Evolutionary conservation across 2,797 vertebrate species (phyloP), one percentile per base, ranked within the genome.

Genomic region (Amblyopsis hoosieri): DNA sequence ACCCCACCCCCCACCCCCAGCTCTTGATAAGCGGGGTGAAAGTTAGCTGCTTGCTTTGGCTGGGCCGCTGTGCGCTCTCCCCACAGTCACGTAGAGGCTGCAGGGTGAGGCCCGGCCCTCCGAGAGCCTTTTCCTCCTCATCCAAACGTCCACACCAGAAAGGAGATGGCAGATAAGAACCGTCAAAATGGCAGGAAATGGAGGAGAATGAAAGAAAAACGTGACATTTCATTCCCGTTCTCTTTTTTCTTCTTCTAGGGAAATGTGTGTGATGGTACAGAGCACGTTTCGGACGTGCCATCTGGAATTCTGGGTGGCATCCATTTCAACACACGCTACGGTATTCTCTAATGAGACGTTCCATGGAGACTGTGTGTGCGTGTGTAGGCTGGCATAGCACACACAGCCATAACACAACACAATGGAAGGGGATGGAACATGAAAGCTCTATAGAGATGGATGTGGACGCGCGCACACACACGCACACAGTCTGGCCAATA

Each of bases 381-480:
- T 48, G 45, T 60, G 17, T 50, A 17, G 61, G 14, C 14, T 73
- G 71, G 75, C 72, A 65, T 15, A 76, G 77, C 84, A 87, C 80
- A 9, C 37, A 69, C 67, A 87, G 87, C 79, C 88, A 88, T 87
- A 91, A 90, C 89, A 88, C 37, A 42, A 42, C 8, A 42, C 37
- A 42, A 42, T 42, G 37, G 37, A 68, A 76, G 70, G 81, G 88
- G 87, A 83, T 80, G 87, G 86, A 74, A 74, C 68, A 69, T 61
- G 52, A 13, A 51, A 15, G 37, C 12, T 5, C 19, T 13, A 7
- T 7, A 23, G 3, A 9, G 10, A 3, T 11, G 8, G 23, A 17
- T 12, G 51, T 17, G 17, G 8, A 49, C 3, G 23, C 23, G 46
- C 11, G 13, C 7, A 9, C 17, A 31, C 48, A 11, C 50, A 31